Conservation (phyloP, 2,113 vertebrate species). For the Silurus glanis region DNA sequence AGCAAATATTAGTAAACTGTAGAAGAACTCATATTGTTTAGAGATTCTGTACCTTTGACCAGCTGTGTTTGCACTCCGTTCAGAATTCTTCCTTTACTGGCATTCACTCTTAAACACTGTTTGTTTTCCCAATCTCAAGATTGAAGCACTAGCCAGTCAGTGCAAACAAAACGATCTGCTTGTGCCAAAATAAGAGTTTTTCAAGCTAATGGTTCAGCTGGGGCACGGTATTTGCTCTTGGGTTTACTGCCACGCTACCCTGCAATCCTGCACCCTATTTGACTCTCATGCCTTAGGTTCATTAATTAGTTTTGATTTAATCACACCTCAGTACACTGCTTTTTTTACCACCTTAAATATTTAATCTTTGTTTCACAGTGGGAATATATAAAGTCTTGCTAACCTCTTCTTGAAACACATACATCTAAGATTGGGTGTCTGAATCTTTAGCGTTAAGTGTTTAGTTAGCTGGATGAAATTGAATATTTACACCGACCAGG, state of each 20-base stretch:
- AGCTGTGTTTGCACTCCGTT: constrained; percentile 9
- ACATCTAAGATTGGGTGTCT: constrained; percentile 6
- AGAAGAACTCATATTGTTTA: neutral
- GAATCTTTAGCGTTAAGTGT: neutral
- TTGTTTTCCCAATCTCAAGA: constrained; percentile 48
- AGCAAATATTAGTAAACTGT: neutral
- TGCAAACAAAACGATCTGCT: constrained; percentile 48
- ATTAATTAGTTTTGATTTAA: constrained; percentile 72
- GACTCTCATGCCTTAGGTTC: constrained; percentile 62
- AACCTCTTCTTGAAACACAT: neutral
- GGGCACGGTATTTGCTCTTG: constrained; percentile 27
- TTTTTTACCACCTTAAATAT: constrained; percentile 65
- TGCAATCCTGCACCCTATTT: constrained; percentile 12
- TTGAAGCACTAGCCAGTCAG: constrained; percentile 29
- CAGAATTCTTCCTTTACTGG: constrained; percentile 22
- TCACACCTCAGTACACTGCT: constrained; percentile 67
- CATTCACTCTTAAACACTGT: constrained; percentile 42
- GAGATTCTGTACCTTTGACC: neutral
- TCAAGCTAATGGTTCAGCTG: constrained; percentile 24
- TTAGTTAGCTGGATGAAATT: neutral
- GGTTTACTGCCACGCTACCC: constrained; percentile 43
- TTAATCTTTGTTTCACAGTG: constrained; percentile 59
- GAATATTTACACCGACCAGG: no score
- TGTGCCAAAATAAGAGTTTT: constrained; percentile 39
- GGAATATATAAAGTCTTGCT: constrained; percentile 34